Base-by-base conservation (phyloP, 2,113 vertebrate genomes). In the Phylloscopus whistleri region DNA sequence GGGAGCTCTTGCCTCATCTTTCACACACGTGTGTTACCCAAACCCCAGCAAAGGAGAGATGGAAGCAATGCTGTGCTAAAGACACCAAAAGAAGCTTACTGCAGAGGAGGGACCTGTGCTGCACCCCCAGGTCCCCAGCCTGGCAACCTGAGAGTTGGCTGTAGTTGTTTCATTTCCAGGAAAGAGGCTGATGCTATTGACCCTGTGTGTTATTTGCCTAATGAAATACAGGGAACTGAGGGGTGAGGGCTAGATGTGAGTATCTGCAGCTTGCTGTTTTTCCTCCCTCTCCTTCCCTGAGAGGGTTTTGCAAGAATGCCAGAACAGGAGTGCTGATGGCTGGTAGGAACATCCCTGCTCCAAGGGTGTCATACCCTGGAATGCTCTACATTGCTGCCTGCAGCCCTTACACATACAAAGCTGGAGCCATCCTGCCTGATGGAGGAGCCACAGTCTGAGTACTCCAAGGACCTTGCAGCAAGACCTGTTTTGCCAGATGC, bases 111-210 rank as follows among this genome's bases (percentile, higher is more conserved):
- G 49, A 24, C n/a, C 27, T 81, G 41, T 79, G 52, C 19, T 89
- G 73, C 76, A 44, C 55, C 82, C 64, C 72, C 0, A 0, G 46
- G 31, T 83, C 68, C 43, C 85, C n/a, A 46, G 46, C 63, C 56
- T 84, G 86, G 90, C 69, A 86, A 26, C 39, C 56, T 52, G 48
- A 51, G 76, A 55, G 31, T 3, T 95, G 85, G 49, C 88, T 91
- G 76, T 35, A 17, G 41, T 77, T 86, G n/a, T 59, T 95, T 63
- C 55, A 86, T 83, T 96, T 97, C 91, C 84, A 93, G 95, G 93
- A 97, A 97, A 91, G 37, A 91, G 84, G 35, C 37, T 70, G 77
- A 68, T 87, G 84, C 67, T 95, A 27, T 95, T 95, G 95, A 97
- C 91, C 79, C 60, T 28, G 48, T 70, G 43, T 63, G 46, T 70